Base-by-base conservation (phyloP, 2,113 vertebrate genomes). In the Mastomys natalensis region DNA sequence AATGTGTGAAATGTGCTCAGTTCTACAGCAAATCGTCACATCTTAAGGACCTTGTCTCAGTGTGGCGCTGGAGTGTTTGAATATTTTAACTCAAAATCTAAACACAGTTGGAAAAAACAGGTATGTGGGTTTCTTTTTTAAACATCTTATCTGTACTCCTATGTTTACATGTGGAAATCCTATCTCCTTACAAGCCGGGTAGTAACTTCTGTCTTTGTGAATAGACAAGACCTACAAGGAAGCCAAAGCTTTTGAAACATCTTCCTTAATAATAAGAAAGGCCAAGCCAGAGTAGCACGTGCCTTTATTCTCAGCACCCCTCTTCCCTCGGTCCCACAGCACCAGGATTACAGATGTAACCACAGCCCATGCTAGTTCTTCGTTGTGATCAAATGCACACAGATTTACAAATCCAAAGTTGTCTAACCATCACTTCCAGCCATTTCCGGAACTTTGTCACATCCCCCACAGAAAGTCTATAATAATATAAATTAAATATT, bases 21-120 rank as follows among this genome's bases (percentile, higher is more conserved):
- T 96, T 93, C 98, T 4, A 98, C 99, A 97, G 99, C 99, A 98
- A 99, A 99, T 98, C 98, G 97, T 70, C 99, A 99, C 95, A 98
- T 99, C 98, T 98, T 99, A 89, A 98, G 99, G 98, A 98, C 98
- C 53, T 97, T 99, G 97, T 98, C 99, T 74, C 99, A 99, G 19
- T 98, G 97, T 29, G 99, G 99, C 76, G 98, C 99, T 53, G 99
- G 99, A 98, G 98, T 98, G 53, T 99, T 98, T 98, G 99, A 99
- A 93, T 99, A 99, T 98, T 99, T 99, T 74, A 99, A 99, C 97
- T 92, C 96, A 43, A 99, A 99, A 98, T 98, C 98, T 64, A 99
- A 99, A 96, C 98, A 98, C 93, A 99, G 88, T 94, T 99, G 99
- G 99, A 93, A 97, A 91, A 98, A 98, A 72, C 99, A 99, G 99